Evolutionary conservation across 1,140 invertebrate genomes (phyloP), one percentile per base, ranked within the genome.

Genomic region (Pentalonia nigronervosa): DNA sequence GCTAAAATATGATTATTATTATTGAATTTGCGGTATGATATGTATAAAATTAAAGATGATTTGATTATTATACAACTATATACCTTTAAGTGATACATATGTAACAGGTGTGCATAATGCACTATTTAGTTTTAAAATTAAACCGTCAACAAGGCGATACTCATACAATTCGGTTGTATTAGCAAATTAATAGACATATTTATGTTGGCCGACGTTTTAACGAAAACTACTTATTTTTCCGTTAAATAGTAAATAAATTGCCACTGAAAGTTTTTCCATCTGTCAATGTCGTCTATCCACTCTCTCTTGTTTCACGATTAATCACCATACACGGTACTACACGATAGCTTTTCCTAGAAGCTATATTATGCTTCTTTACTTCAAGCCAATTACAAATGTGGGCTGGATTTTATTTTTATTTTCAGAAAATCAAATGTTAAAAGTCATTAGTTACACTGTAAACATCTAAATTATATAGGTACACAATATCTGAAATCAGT

Each of bases 211-310:
- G 30, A 88, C 47, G n/a, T 88, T 89, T 53, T 50, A 11, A 34
- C 7, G 14, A 25, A 89, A 89, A 89, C 34, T 56, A 11, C 34
- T 89, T 25, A 21, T 53, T 56, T 25, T 25, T 53, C 21, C 21
- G 7, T 36, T 53, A 21, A 36, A 89, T 34, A 11, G 34, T 41
- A 81, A 48, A 47, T n/a, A 53, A 50, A 48, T 47, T 92, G 21
- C 6, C 1, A 25, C 60, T 50, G 47, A 83, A 91, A 91, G 90
- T 91, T 91, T 91, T 83, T 81, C n/a, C n/a, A 83, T 92, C 76
- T 83, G 47, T 84, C 34, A 84, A n/a, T n/a, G 30, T 81, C 47
- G 20, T 92, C 47, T 20, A 50, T 47, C 21, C 41, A 11, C 23
- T 67, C 7, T 67, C 7, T 67, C 36, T 89, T n/a, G 25, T n/a